A percentile compares a stretch with the other conserved stretches of the same genome.
Evolutionary conservation across 2,797 vertebrate genomes (phyloP).

Genomic region (Lagodon rhomboides): DNA sequence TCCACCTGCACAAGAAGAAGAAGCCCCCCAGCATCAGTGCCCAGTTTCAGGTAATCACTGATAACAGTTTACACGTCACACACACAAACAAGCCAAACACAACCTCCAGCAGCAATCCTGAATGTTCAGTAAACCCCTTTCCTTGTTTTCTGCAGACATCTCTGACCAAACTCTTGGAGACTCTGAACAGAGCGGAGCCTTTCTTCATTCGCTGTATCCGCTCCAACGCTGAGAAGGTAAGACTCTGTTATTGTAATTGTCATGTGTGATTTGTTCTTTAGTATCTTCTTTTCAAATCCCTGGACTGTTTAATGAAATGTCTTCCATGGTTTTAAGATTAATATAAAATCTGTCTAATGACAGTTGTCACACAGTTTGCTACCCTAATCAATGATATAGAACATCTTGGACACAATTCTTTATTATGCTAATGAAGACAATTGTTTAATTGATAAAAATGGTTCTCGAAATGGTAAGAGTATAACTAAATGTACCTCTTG

Average conservation of each 20-base stretch:
- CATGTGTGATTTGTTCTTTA: neutral
- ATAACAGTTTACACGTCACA: neutral
- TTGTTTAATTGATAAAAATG: neutral
- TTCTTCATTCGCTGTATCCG: slow-evolving; percentile 99
- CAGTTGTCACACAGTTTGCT: neutral
- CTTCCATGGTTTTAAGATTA: neutral
- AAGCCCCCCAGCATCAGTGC: slow-evolving; percentile 98
- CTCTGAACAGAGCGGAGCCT: slow-evolving; percentile 94
- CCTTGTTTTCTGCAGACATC: slow-evolving; percentile 87
- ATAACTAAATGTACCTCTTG: slow-evolving; percentile 1
- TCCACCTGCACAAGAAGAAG: slow-evolving; percentile 99
- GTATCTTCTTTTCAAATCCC: neutral
- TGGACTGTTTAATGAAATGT: neutral
- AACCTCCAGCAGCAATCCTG: neutral
- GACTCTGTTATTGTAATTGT: neutral
- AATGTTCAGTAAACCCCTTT: neutral
- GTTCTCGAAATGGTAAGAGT: neutral
- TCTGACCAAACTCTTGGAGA: slow-evolving; percentile 95
- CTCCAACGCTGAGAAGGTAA: slow-evolving; percentile 97
- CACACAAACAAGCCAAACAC: neutral
- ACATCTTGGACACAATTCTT: neutral
- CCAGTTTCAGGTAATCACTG: slow-evolving; percentile 93
- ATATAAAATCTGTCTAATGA: neutral
- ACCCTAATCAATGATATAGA: neutral
- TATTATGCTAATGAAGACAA: neutral